Conservation (phyloP, 2,113 vertebrate genomes). For the Brachypodius melanocephalos region DNA sequence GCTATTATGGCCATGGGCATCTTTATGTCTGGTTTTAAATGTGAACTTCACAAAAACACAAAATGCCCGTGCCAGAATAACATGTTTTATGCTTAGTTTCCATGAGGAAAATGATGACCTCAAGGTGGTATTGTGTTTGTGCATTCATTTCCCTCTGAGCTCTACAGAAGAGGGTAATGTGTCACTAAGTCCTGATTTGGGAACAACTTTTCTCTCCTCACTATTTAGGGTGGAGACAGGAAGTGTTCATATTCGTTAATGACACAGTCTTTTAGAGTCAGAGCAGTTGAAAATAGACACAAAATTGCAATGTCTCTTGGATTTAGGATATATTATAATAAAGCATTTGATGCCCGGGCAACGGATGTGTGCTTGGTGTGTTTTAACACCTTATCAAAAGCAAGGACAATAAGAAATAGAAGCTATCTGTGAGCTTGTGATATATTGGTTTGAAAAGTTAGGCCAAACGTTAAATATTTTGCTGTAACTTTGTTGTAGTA, state of each 20-base stretch:
- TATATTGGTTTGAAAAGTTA: not conserved
- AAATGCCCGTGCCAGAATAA: not conserved
- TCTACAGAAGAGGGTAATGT: not conserved
- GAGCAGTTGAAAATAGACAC: not conserved
- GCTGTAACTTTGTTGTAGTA: not conserved
- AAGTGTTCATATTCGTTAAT: not conserved
- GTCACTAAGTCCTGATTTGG: not conserved
- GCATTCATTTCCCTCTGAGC: not conserved
- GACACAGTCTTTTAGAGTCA: not conserved
- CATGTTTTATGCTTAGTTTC: not conserved
- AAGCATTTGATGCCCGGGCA: not conserved
- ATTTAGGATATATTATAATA: not conserved
- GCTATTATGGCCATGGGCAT: not conserved
- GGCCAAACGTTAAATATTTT: not conserved
- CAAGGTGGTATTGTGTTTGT: not conserved
- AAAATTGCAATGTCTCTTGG: not conserved
- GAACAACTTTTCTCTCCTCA: not conserved
- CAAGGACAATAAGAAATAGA: not conserved
- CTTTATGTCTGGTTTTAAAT: slow-evolving; percentile 4
- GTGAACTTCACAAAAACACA: not conserved
- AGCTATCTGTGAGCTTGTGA: not conserved
- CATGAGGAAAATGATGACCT: not conserved
- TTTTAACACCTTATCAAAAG: not conserved
- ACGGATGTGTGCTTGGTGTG: not conserved
- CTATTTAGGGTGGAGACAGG: not conserved